Conservation (phyloP, 2,113 vertebrate species). For the Entomyzon cyanotis region DNA sequence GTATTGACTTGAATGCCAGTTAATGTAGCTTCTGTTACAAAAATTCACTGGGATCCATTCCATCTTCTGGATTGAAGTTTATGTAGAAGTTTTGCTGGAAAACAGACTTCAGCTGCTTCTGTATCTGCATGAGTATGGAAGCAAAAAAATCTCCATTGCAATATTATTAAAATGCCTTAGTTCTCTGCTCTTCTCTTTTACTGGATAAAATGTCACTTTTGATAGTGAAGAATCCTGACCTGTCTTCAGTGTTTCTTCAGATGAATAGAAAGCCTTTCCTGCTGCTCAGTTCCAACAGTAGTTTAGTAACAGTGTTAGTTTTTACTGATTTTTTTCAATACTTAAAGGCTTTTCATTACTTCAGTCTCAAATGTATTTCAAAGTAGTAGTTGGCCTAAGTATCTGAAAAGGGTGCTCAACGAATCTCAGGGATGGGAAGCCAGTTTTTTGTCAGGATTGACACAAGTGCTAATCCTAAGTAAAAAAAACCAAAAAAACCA, state of each 20-base stretch:
- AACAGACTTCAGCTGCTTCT: not conserved
- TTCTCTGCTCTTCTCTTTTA: not conserved
- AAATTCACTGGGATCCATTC: not conserved
- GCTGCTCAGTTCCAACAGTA: not conserved
- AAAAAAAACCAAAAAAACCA: too few species aligned
- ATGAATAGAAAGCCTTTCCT: not conserved
- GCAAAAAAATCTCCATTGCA: not conserved
- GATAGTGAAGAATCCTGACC: not conserved
- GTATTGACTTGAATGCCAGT: not conserved
- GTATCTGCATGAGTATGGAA: not conserved
- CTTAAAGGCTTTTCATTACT: not conserved
- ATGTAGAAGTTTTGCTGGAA: not conserved
- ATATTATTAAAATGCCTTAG: not conserved
- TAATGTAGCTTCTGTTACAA: not conserved
- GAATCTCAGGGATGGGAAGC: not conserved
- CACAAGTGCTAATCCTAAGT: not conserved
- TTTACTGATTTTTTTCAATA: not conserved
- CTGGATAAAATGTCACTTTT: not conserved
- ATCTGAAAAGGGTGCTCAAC: not conserved
- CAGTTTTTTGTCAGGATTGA: not conserved
- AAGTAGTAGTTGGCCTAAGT: not conserved
- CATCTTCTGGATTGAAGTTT: not conserved
- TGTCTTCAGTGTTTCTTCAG: not conserved
- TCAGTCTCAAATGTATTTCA: not conserved
- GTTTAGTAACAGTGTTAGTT: not conserved